A percentile compares a stretch with the other conserved stretches of the same genome.
These are phyloP conservation scores for Rhinopomastus cyanomelas DNA, from an alignment of 2,113 vertebrate species.

Conservation along the genomic window DNA sequence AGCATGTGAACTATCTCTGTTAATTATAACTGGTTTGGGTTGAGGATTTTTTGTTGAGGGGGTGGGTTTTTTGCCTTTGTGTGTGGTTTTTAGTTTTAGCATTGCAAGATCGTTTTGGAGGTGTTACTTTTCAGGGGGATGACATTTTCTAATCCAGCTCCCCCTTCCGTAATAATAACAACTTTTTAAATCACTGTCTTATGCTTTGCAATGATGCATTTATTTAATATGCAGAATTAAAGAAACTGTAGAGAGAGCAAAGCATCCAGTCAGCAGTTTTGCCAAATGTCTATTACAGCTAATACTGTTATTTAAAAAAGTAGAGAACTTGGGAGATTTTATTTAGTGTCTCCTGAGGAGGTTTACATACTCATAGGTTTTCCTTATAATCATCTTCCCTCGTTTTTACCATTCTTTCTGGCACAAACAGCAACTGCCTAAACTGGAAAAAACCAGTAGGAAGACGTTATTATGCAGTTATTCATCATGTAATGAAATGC, in stretches of 20 bases:
- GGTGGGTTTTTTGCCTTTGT: background rate
- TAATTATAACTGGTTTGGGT: background rate
- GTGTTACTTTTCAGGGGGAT: background rate
- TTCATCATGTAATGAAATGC: background rate
- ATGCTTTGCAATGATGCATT: background rate
- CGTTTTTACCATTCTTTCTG: background rate
- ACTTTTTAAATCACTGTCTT: background rate
- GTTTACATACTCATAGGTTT: background rate
- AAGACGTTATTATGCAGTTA: background rate
- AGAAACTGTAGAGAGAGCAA: background rate
- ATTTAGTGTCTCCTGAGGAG: background rate
- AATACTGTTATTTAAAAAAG: background rate
- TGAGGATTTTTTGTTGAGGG: background rate
- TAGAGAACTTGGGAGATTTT: background rate
- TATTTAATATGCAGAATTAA: conserved; percentile 1
- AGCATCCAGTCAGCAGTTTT: background rate
- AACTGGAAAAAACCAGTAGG: background rate
- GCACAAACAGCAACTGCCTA: background rate
- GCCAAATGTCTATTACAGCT: background rate
- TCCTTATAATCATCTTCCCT: background rate
- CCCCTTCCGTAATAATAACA: background rate
- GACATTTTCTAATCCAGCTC: background rate
- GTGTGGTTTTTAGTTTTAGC: background rate
- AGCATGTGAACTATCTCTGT: background rate
- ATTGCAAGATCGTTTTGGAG: background rate